These are phyloP conservation scores for Lithophane ornitopus DNA, from an alignment of 2,888 invertebrate species.

Conservation along the genomic window DNA sequence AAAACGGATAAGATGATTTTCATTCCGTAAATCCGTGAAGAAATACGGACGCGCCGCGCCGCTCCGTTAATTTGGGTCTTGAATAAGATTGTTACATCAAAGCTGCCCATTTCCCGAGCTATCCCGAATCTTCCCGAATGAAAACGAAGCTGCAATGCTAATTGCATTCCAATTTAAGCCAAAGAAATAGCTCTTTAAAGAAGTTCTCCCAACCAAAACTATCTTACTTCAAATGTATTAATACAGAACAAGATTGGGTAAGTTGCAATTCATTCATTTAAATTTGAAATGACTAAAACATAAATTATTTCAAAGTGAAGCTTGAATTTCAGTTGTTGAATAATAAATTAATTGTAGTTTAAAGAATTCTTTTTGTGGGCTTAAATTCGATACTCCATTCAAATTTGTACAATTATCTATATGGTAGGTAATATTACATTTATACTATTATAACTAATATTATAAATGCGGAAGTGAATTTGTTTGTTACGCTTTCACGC, in stretches of 20 bases:
- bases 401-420: neutral
- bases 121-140: slow-evolving; percentile 25
- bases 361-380: neutral
- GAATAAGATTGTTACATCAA: slow-evolving; percentile 54
- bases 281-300: slow-evolving; percentile 39
- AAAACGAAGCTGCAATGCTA: slow-evolving; percentile 37
- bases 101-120: slow-evolving; percentile 14
- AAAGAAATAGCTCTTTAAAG: slow-evolving; percentile 17
- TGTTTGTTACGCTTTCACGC: too few relatives aligned
- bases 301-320: slow-evolving; percentile 38
- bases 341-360: slow-evolving; percentile 31
- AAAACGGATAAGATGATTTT: slow-evolving; percentile 24
- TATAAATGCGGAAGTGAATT: too few relatives aligned
- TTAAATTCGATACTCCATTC: too few relatives aligned
- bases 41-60: slow-evolving; percentile 14
- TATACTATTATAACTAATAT: too few relatives aligned
- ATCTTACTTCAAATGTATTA: slow-evolving; percentile 28
- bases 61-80: slow-evolving; percentile 48
- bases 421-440: neutral
- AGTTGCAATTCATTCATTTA: slow-evolving; percentile 31
- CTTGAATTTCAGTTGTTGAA: slow-evolving; percentile 37
- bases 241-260: slow-evolving; percentile 34
- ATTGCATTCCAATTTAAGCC: slow-evolving; percentile 44
- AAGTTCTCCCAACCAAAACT: slow-evolving; percentile 6
- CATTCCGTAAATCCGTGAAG: slow-evolving; percentile 17